Base-by-base conservation (phyloP, 2,113 vertebrate genomes). In the Zosterops lateralis region DNA sequence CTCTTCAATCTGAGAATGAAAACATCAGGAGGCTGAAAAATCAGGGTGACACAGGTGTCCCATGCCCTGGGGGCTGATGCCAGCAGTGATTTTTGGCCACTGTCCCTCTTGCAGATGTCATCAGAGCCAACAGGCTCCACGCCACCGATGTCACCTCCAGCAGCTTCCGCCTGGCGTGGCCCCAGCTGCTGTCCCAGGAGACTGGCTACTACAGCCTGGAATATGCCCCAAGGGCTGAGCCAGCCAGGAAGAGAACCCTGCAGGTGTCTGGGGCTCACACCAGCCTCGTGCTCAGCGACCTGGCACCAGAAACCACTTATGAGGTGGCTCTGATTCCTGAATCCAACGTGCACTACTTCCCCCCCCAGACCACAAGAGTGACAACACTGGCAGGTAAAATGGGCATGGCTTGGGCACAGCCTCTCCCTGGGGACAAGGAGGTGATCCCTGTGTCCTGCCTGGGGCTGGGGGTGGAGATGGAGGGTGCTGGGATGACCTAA, bases 301-400 rank as follows among this genome's bases (percentile, higher is more conserved):
- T 99, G 9, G 87, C 91, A 16, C 98, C 99, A 1, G 97, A 98
- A 78, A 99, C 98, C n/a, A 98, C 96, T 6, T 99, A 99, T 3
- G 97, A 96, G 8, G 98, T 98, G 67, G 98, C 94, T 1, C 98
- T 99, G 72, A 96, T 97, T 21, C 98, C 99, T 0, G 98, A 99
- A 77, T 98, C 98, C 71, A 98, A 99, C 28, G 45, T 97, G 45
- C 97, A 87, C 31, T 93, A 95, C 20, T 95, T 98, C 78, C 97
- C 97, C 22, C 92, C 98, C 0, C 98, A 99, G 64, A 98, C 92
- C 3, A 96, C 98, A 10, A 96, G 93, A 34, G 99, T 99, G 78
- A 99, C 91, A 3, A 99, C 99, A 0, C 97, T 98, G 79, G 91
- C 98, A 97, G 99, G 99, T 99, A 95, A 97, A 88, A 31, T 0